A percentile compares a stretch with the other conserved stretches of the same genome.
These are phyloP conservation scores for Tenebrosternarchus preto DNA, from an alignment of 2,113 vertebrate genomes.

Conservation along the genomic window DNA sequence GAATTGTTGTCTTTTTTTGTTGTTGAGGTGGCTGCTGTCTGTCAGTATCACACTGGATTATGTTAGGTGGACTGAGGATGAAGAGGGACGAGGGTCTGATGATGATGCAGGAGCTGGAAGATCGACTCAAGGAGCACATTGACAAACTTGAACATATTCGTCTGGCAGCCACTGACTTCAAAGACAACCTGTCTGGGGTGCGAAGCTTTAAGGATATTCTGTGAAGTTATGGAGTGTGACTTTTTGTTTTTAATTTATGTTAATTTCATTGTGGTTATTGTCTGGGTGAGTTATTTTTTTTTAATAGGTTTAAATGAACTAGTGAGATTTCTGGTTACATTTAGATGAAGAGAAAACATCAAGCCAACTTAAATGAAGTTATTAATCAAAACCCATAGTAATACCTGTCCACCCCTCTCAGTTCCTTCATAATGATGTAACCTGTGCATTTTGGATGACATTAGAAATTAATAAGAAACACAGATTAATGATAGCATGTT, in stretches of 20 bases:
- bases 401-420: too few species aligned
- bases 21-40: not conserved
- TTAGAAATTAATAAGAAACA: too few species aligned
- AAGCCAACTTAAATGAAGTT: too few species aligned
- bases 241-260: not conserved
- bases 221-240: not conserved
- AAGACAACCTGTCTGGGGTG: constrained; percentile 67
- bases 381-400: too few species aligned
- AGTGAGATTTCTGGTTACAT: too few species aligned
- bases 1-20: not conserved
- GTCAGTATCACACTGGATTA: constrained; percentile 40
- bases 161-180: constrained; percentile 68
- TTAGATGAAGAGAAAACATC: too few species aligned
- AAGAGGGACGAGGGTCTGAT: constrained; percentile 69
- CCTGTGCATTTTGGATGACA: too few species aligned
- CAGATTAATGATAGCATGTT: not conserved
- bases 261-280: too few species aligned
- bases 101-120: constrained; percentile 80
- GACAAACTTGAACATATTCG: constrained; percentile 78
- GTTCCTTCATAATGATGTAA: too few species aligned
- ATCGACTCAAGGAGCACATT: constrained; percentile 73
- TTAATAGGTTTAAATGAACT: too few species aligned
- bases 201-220: not conserved
- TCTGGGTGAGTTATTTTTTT: too few species aligned
- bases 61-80: constrained; percentile 54